Percentiles rank a stretch among this genome's conserved stretches.
phyloP scores from a whole-genome alignment of 2,797 vertebrate genomes.

The Aplochiton taeniatus region DNA sequence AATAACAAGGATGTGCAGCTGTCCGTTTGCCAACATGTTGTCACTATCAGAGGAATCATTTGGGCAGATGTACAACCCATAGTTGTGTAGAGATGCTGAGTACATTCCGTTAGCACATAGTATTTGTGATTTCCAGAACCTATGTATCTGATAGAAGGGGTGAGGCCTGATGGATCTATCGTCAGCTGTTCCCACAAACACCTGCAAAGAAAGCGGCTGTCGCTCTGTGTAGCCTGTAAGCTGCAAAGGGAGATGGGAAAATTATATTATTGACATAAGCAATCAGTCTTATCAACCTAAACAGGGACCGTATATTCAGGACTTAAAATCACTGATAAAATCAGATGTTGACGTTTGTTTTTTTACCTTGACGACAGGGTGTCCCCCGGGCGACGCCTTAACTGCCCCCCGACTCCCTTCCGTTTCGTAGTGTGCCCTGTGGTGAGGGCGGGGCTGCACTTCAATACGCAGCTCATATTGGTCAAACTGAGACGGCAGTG shows the following conservation, averaged over 20 bases:
- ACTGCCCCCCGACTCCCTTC: constrained; percentile 91
- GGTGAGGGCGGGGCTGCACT: constrained; percentile 89
- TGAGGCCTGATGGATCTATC: constrained; percentile 89
- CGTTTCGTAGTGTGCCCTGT: constrained; percentile 91
- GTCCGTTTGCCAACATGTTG: no score
- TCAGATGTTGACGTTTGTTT: no score
- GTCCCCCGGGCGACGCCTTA: constrained; percentile 85
- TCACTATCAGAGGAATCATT: no score
- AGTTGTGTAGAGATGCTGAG: no score
- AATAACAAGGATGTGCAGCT: no score
- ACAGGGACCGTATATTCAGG: no score
- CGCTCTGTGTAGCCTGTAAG: constrained; percentile 85
- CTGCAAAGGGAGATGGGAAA: constrained; percentile 33
- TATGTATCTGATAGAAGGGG: constrained; percentile 93
- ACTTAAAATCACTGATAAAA: no score
- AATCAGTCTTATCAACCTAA: no score
- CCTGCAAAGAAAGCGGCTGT: constrained; percentile 90
- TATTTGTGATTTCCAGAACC: constrained; percentile 51
- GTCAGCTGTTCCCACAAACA: constrained; percentile 92
- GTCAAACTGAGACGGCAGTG: constrained; percentile 88
- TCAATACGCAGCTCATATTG: constrained; percentile 89
- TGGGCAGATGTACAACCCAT: no score
- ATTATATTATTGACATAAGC: no score
- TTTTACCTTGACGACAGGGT: constrained; percentile 88
- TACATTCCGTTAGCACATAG: no score